Evolutionary conservation across 37 sponge, comb jelly and placozoan genomes (phyloP), one percentile per base, ranked within the genome.

Genomic region (Agelas oroides): DNA sequence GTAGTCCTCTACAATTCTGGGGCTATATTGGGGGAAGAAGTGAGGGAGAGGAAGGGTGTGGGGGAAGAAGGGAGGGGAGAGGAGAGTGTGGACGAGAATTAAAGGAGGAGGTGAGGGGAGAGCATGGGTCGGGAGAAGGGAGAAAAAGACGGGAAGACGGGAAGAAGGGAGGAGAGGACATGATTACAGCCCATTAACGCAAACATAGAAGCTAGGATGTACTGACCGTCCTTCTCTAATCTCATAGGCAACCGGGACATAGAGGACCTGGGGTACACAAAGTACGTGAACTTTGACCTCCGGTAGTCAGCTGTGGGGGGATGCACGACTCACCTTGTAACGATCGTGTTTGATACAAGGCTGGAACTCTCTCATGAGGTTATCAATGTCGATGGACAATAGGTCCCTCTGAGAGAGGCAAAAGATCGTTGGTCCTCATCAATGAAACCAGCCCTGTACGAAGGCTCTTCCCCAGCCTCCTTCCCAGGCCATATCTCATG

Each of bases 351-450:
- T 27, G 31, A 82, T 72, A 1, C 12, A 21, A 3, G 83, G 83
- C 2, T 20, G 37, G 53, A 82, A 82, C 41, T 5, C 46, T 5
- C 25, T 69, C 83, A 82, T 72, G 28, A 82, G 35, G n/a, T 21
- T 24, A 32, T 72, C 83, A 17, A 82, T 70, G 23, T 32, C 83
- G 41, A 60, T 20, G 36, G 63, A 36, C n/a, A 82, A 53, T 3
- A 15, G 0, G 32, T 82, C 83, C 21, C 83, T 55, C 79, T 79
- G 79, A 23, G 46, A 8, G 46, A 46, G 46, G 3, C 46, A 46
- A 46, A 46, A 8, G 8, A 46, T n/a, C n/a, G n/a, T n/a, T n/a
- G n/a, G n/a, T n/a, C n/a, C n/a, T n/a, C n/a, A n/a, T n/a, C n/a
- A n/a, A n/a, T n/a, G n/a, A n/a, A n/a, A n/a, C n/a, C n/a, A n/a